Base-by-base conservation (phyloP, 2,113 vertebrate species). In the Mirza zaza region DNA sequence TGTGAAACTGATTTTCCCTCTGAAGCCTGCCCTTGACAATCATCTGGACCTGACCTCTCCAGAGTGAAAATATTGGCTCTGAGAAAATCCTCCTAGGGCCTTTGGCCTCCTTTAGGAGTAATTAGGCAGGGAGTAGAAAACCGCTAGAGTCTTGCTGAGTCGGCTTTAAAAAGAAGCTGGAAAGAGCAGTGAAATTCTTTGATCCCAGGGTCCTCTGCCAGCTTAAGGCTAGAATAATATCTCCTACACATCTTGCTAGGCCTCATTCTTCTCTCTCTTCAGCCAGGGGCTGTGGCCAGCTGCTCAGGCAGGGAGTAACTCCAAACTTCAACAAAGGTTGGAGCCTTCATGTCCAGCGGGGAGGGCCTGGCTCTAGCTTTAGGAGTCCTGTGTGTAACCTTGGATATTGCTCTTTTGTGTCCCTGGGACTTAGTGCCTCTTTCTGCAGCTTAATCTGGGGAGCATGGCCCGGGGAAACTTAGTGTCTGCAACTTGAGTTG, bases 211-310 rank as follows among this genome's bases (percentile, higher is more conserved):
- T 52, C 77, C 71, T 82, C 71, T 79, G 67, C 12, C 81, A 36
- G 89, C 67, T 87, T 39, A 93, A 92, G 79, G 55, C 85, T 87
- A 48, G 61, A 90, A 96, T 84, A 92, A 71, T 77, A 86, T 91
- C 85, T 91, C 95, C 81, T 63, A 77, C 87, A 68, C 29, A 50
- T 86, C 81, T 96, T 57, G 36, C 80, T 70, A n/a, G 79, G 32
- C 79, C 73, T 68, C 85, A 88, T 83, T 87, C 59, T 67, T 70
- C 32, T 76, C 52, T 71, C 59, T 59, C 39, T 77, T 48, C 21
- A 79, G 79, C 63, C 42, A 57, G 59, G n/a, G 73, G 29, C 77
- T 5, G 8, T 81, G 80, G 36, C 80, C 95, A 85, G 84, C 76
- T 95, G 76, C 77, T 90, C n/a, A 73, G 34, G 57, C 23, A 94